These are phyloP conservation scores for Diachasmimorpha longicaudata DNA, from an alignment of 1,140 invertebrate genomes.

Conservation along the genomic window DNA sequence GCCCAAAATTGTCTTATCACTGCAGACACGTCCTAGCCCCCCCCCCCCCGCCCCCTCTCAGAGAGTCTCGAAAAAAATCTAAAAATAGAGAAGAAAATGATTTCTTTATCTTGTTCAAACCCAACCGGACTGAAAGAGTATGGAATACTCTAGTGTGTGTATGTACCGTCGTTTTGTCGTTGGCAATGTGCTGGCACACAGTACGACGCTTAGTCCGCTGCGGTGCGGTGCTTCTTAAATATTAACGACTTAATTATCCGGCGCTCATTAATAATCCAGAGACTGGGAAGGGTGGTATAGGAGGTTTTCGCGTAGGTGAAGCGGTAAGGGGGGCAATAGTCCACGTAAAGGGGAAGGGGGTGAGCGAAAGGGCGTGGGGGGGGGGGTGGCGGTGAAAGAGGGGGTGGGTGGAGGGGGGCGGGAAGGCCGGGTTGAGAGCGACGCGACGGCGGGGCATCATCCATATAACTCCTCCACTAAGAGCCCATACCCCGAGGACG, in stretches of 20 bases:
- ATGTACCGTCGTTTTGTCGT: slow-evolving; percentile 23
- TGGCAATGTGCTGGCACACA: slow-evolving; percentile 28
- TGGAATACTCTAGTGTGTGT: neutral
- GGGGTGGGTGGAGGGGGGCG: neutral
- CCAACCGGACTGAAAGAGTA: neutral
- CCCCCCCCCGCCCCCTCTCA: too few species aligned
- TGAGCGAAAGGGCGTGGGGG: neutral
- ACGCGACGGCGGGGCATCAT: neutral
- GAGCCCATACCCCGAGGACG: slow-evolving; percentile 1
- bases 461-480: slow-evolving; percentile 7
- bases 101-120: neutral
- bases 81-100: neutral
- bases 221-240: slow-evolving; percentile 52
- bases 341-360: neutral
- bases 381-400: neutral
- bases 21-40: too few species aligned
- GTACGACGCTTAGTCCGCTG: slow-evolving; percentile 43
- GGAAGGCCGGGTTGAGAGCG: neutral
- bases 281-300: slow-evolving; percentile 31
- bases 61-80: neutral
- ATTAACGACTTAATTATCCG: slow-evolving; percentile 59
- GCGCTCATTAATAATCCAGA: slow-evolving; percentile 51
- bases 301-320: slow-evolving; percentile 38
- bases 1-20: neutral
- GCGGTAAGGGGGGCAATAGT: neutral